Base-by-base conservation (phyloP, 2,888 invertebrate genomes). In the Meiosimyza decipiens region DNA sequence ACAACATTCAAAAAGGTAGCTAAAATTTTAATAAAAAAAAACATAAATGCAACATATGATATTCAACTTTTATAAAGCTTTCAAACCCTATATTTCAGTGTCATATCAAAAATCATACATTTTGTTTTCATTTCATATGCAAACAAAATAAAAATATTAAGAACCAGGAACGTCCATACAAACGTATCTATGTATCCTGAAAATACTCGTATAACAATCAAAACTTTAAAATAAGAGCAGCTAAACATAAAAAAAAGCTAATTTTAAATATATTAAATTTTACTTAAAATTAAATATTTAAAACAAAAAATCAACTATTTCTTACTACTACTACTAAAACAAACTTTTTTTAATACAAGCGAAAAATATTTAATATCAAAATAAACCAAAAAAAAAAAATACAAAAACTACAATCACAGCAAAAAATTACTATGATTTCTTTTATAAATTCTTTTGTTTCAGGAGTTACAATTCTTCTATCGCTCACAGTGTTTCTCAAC, bases 401-500 rank as follows among this genome's bases (percentile, higher is more conserved):
- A 49, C 51, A 63, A 60, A 70, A 72, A 71, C 73, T 71, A 55
- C 60, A 70, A 71, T 28, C 64, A 73, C 63, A 70, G 12, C 60
- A 72, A 74, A 60, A 52, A 75, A 76, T 69, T 68, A 71, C 73
- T 71, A 75, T 71, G 71, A 72, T 69, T 73, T 74, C 69, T 82
- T 82, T 81, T 84, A 82, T 82, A 83, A 82, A 84, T 84, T 85
- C 84, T 86, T 85, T 85, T 85, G 82, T 94, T 94, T 89, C 95
- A 97, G 97, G 97, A 91, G 97, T 98, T 91, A 97, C 97, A 91
- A 97, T 98, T 91, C 95, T 98, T 90, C 96, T 99, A 89, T 98
- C 98, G 90, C 94, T 99, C 92, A 98, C 98, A 91, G 98, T 99
- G 91, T 99, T 99, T 92, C 95, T 98, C 91, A 96, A 98, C 92